These are phyloP conservation scores for Onychostruthus taczanowskii DNA, from an alignment of 2,113 vertebrate genomes.

Conservation along the genomic window DNA sequence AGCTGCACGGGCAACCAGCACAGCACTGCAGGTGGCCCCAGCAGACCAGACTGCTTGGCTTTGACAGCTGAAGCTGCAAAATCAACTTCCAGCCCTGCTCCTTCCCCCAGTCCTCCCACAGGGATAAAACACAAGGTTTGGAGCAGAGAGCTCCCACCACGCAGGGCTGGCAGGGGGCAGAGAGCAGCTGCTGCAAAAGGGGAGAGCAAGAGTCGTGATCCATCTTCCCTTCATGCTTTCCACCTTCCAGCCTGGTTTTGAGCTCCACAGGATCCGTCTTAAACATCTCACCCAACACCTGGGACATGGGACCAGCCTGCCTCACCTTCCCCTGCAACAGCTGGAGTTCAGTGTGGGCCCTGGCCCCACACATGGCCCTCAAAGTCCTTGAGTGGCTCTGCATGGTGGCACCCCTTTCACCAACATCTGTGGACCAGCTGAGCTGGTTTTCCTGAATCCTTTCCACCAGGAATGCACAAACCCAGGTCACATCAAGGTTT, in stretches of 20 bases:
- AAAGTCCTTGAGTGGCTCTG: background rate
- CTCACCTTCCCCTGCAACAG: background rate
- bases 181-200: background rate
- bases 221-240: background rate
- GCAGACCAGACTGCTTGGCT: background rate
- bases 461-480: background rate
- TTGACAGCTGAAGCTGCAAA: background rate
- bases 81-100: background rate
- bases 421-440: fast-evolving
- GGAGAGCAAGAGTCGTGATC: fast-evolving
- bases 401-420: background rate
- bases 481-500: background rate
- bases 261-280: background rate
- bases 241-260: background rate
- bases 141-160: background rate
- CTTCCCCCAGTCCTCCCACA: background rate
- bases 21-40: background rate
- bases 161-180: background rate
- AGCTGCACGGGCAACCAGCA: background rate
- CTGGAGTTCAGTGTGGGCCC: background rate
- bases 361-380: background rate
- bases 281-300: background rate
- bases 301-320: background rate
- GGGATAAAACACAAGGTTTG: background rate
- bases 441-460: background rate